Evolutionary conservation across 2,888 invertebrate genomes (phyloP).

Genomic region (Drosophila paramelanica): DNA sequence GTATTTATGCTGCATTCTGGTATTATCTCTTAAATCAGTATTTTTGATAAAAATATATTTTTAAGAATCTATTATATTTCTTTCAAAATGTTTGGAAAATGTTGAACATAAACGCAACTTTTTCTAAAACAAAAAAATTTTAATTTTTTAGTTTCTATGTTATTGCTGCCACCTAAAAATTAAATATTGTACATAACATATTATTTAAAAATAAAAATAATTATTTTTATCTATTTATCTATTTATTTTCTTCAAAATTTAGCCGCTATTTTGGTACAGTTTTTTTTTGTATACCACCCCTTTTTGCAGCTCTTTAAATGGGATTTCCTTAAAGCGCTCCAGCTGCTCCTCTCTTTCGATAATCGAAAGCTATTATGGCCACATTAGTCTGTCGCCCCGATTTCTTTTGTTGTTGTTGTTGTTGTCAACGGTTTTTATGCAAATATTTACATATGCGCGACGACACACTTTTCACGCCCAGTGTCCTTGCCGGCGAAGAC

Average conservation of each 20-base stretch:
- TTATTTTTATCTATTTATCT: too few species aligned
- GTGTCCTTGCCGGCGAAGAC: conserved; percentile 50
- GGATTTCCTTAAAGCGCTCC: conserved; percentile 18
- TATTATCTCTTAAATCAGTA: too few species aligned
- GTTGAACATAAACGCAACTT: too few species aligned
- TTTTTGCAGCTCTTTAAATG: conserved; percentile 19
- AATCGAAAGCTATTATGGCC: conserved; percentile 79
- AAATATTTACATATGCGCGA: conserved; percentile 79
- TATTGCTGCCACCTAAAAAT: too few species aligned
- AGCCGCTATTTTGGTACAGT: neutral
- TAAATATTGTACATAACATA: too few species aligned
- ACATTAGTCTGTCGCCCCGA: conserved; percentile 71
- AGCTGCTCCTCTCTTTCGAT: conserved; percentile 48
- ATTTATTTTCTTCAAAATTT: neutral
- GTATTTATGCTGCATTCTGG: too few species aligned
- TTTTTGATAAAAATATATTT: too few species aligned
- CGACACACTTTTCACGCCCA: conserved; percentile 58
- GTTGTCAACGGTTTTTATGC: conserved; percentile 58
- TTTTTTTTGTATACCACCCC: neutral
- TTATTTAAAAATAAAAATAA: too few species aligned
- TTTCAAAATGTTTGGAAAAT: too few species aligned
- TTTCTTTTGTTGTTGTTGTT: conserved; percentile 46
- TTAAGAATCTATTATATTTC: too few species aligned
- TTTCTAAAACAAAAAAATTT: too few species aligned
- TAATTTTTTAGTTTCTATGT: too few species aligned